Conservation (phyloP, 2,113 vertebrate species). For the Pachycephala philippinensis region DNA sequence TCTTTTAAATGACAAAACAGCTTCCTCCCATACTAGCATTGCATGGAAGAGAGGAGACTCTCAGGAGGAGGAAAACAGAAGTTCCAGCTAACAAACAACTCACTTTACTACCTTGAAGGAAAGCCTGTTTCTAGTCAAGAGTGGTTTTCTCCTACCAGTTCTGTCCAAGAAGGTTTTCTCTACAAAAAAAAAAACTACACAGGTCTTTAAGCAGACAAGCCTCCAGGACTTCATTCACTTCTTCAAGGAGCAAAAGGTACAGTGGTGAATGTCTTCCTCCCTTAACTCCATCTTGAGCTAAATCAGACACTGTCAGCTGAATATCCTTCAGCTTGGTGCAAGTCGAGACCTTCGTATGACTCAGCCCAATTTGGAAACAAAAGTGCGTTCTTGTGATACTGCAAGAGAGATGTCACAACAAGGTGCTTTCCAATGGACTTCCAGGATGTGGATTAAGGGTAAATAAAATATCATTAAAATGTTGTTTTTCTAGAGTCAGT, state of each 20-base stretch:
- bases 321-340: not conserved
- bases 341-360: not conserved
- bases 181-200: not conserved
- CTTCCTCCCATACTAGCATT: not conserved
- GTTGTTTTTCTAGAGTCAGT: not conserved
- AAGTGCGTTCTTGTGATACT: not conserved
- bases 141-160: not conserved
- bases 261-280: not conserved
- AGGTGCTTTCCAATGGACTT: not conserved
- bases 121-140: not conserved
- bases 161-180: not conserved
- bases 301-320: not conserved
- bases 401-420: not conserved
- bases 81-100: slow-evolving; percentile 10
- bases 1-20: slow-evolving; percentile 55
- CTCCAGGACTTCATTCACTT: not conserved
- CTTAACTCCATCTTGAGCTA: not conserved
- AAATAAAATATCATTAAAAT: not conserved
- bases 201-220: not conserved
- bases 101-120: not conserved
- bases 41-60: not conserved
- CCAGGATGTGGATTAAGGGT: not conserved
- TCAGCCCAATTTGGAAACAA: not conserved
- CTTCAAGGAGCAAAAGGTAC: not conserved
- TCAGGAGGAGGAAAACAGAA: not conserved